Evolutionary conservation across 2,888 invertebrate genomes (phyloP), one percentile per base, ranked within the genome.

Genomic region (Selenia dentaria): DNA sequence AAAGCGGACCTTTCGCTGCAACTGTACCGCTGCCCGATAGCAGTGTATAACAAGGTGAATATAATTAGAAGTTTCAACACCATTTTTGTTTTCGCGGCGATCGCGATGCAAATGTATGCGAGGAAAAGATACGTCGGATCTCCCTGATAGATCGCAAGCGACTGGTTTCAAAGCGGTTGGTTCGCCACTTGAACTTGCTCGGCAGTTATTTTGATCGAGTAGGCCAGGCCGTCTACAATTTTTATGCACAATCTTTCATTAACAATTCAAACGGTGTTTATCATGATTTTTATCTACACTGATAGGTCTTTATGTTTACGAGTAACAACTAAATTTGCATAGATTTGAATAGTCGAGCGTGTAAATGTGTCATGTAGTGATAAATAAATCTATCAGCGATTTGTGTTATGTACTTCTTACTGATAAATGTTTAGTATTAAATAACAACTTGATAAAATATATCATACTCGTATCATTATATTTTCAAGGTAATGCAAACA

Each of bases 1-100:
- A 76, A 41, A 0, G 74, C 67, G 0, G 73, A 65, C 16, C 54
- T 59, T 14, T 67, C 29, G 28, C 56, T 75, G 39, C 83, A 84
- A 2, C 41, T 45, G 27, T 70, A 70, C 1, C 50, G 54, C 6
- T 55, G 50, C 8, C 61, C 51, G 3, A 38, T 16, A 6, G 47
- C 36, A 3, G 48, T 12, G 12, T 54, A 60, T 4, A 67, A n/a
- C 28, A 59, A 45, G 39, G 64, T 41, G 25, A 70, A 24, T 33
- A 64, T 32, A 16, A 51, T 40, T 33, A 72, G 18, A 4, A 67
- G 11, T 61, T 67, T 64, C 10, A 68, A 35, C 46, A 59, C n/a
- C 70, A 73, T 70, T 52, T 62, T 67, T 42, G 35, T 26, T 43
- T 42, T 10, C 35, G 35, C 25, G 27, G 3, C 44, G 42, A 27